A percentile compares a stretch with the other conserved stretches of the same genome.
phyloP scores from a whole-genome alignment of 2,888 invertebrate species.

The Lasioglossum pauxillum region DNA sequence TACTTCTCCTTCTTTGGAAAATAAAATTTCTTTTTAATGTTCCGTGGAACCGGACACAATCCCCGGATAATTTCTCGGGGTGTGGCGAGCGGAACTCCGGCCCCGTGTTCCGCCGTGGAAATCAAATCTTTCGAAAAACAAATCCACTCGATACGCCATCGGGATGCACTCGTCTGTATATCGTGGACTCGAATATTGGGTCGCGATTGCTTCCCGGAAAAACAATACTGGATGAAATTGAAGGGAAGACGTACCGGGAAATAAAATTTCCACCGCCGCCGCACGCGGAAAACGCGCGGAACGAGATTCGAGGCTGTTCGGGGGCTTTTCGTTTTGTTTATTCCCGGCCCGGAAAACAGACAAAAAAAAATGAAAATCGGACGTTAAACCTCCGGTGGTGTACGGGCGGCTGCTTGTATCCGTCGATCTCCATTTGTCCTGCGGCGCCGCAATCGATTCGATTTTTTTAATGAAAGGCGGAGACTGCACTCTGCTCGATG shows the following conservation, averaged over 20 bases:
- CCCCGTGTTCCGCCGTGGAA: neutral
- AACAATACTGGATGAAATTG: constrained; percentile 16
- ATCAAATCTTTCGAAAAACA: constrained; percentile 15
- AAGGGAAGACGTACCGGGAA: neutral
- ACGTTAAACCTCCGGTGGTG: neutral
- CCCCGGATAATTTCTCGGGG: neutral
- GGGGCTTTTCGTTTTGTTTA: neutral
- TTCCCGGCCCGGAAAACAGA: neutral
- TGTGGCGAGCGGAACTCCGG: neutral
- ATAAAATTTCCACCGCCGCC: neutral
- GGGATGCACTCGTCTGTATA: neutral
- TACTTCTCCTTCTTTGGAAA: neutral
- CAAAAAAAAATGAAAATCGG: neutral
- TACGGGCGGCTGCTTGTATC: neutral
- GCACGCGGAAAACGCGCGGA: neutral
- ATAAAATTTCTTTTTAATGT: neutral
- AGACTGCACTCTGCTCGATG: neutral
- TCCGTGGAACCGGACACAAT: neutral
- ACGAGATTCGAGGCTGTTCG: neutral
- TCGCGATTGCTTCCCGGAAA: constrained; percentile 18
- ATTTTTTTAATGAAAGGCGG: neutral
- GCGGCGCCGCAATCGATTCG: neutral
- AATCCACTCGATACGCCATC: constrained; percentile 5
- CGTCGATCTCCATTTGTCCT: neutral
- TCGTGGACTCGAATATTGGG: constrained; percentile 4